Evolutionary conservation across 1,140 invertebrate species (phyloP).

Genomic region (Drosophila arizonae): DNA sequence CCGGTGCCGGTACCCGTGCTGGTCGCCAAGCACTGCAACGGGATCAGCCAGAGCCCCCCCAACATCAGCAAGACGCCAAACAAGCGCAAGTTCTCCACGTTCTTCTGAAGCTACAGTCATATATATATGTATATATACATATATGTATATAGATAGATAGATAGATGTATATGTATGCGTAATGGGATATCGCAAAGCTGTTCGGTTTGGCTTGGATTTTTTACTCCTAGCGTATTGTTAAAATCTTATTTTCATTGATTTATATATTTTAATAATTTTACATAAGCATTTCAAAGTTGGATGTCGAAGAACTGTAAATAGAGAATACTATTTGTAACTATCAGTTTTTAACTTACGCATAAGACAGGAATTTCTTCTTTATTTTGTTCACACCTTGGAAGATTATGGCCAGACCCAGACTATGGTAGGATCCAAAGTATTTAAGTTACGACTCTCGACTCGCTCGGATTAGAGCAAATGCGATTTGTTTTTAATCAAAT

Average conservation of each 20-base stretch:
- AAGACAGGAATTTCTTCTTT: conserved; percentile 24
- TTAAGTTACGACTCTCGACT: conserved; percentile 8
- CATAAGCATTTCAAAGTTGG: not conserved
- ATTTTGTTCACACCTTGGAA: conserved; percentile 1
- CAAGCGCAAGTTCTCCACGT: conserved; percentile 80
- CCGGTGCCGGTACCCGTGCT: conserved; percentile 39
- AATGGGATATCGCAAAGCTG: not conserved
- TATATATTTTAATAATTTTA: conserved; percentile 21
- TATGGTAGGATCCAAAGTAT: not conserved
- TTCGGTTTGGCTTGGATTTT: conserved; percentile 2
- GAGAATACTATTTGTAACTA: conserved; percentile 14
- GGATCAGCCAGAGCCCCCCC: conserved; percentile 52
- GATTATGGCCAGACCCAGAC: not conserved
- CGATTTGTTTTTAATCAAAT: conserved; percentile 14
- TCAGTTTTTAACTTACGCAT: conserved; percentile 10
- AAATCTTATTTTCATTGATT: not conserved
- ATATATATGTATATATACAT: conserved; percentile 11
- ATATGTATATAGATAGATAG: conserved; percentile 6
- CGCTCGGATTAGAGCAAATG: conserved; percentile 5
- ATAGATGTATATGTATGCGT: conserved; percentile 2
- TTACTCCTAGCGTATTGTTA: conserved; percentile 15
- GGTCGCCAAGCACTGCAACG: conserved; percentile 50
- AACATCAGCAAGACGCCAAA: conserved; percentile 62
- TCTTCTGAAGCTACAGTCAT: conserved; percentile 51
- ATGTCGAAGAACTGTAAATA: conserved; percentile 7